Conservation (phyloP, 2,797 vertebrate genomes). For the Clarias platycephalus region DNA sequence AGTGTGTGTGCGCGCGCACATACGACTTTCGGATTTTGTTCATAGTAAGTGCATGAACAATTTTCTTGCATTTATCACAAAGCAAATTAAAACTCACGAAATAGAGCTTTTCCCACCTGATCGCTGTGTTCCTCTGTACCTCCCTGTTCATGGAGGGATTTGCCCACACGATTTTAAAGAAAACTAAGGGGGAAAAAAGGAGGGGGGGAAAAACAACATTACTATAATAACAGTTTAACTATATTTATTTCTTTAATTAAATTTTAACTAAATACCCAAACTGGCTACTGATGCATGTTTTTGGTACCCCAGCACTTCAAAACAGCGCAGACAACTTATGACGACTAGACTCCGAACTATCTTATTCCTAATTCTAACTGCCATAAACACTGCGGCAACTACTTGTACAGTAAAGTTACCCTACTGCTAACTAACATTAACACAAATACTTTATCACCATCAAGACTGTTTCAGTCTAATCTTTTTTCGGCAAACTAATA, state of each 20-base stretch:
- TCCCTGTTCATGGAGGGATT: conserved; percentile 56
- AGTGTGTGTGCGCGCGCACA: too few relatives aligned
- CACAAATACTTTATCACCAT: background rate
- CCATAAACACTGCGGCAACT: background rate
- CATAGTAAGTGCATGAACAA: background rate
- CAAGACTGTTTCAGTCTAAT: background rate
- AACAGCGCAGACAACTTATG: background rate
- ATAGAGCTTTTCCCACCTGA: conserved; percentile 43
- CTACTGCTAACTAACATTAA: background rate
- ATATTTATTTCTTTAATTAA: too few relatives aligned
- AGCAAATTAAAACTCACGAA: background rate
- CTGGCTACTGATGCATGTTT: background rate
- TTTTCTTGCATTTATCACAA: background rate
- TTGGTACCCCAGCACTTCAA: background rate
- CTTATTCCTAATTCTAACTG: too few relatives aligned
- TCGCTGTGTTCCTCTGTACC: conserved; percentile 32
- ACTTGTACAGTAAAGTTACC: too few relatives aligned
- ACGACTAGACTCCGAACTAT: background rate
- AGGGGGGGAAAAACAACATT: background rate
- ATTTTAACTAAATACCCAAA: background rate
- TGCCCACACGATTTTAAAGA: conserved; percentile 35
- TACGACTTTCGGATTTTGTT: background rate
- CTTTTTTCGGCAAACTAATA: background rate
- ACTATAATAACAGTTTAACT: background rate
- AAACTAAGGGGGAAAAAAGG: conserved; percentile 1